Evolutionary conservation across 2,797 vertebrate genomes (phyloP).

Genomic region (Hipposideros larvatus): DNA sequence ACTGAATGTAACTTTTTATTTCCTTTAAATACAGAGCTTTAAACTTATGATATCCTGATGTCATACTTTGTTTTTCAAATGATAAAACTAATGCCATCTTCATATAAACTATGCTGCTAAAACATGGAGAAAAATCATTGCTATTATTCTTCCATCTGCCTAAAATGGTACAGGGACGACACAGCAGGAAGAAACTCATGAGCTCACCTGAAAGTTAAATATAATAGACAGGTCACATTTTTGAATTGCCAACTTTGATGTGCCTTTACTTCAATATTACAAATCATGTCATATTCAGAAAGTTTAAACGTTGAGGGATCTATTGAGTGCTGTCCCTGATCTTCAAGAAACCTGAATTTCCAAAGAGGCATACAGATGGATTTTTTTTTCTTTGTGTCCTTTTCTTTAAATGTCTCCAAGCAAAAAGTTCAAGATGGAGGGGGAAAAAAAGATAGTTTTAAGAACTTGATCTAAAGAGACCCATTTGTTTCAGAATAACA

Average conservation of each 20-base stretch:
- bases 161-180: slow-evolving; percentile 70
- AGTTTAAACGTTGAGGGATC: slow-evolving; percentile 74
- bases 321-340: slow-evolving; percentile 78
- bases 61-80: neutral
- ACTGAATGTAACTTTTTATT: neutral
- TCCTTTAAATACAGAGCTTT: neutral
- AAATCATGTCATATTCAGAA: slow-evolving; percentile 81
- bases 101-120: slow-evolving; percentile 26
- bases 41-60: neutral
- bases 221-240: slow-evolving; percentile 81
- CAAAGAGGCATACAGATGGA: slow-evolving; percentile 68
- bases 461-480: slow-evolving; percentile 47
- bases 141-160: slow-evolving; percentile 47
- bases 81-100: neutral
- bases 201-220: slow-evolving; percentile 68
- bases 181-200: slow-evolving; percentile 72
- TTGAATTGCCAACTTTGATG: slow-evolving; percentile 80
- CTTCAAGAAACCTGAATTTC: slow-evolving; percentile 82
- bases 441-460: neutral
- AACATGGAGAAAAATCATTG: slow-evolving; percentile 31
- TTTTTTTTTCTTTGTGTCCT: slow-evolving; percentile 59
- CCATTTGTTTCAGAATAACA: slow-evolving; percentile 54
- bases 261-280: slow-evolving; percentile 75
- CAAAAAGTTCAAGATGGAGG: slow-evolving; percentile 70
- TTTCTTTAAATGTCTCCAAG: slow-evolving; percentile 76